Percentiles rank a stretch among this genome's conserved stretches.
These are phyloP conservation scores for Drosophila dunni DNA, from an alignment of 1,140 invertebrate genomes.

Conservation along the genomic window DNA sequence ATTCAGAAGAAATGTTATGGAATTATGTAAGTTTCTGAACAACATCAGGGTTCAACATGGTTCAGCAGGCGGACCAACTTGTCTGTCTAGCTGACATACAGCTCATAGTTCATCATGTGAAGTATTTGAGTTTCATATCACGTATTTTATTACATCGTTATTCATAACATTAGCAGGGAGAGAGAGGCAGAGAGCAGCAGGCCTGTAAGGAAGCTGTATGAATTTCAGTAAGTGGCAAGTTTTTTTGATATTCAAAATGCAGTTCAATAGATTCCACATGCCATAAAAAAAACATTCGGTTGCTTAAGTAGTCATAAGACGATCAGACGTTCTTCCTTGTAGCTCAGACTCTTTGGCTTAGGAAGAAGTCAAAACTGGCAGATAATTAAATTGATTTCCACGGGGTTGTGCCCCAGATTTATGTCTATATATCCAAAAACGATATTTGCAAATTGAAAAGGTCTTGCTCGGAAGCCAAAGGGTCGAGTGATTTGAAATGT, in stretches of 20 bases:
- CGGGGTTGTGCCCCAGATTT: constrained; percentile 51
- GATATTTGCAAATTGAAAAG: constrained; percentile 73
- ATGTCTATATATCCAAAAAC: constrained; percentile 57
- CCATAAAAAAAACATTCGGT: constrained; percentile 79
- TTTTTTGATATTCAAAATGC: constrained; percentile 76
- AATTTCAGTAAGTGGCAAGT: constrained; percentile 49
- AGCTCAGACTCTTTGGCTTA: background rate
- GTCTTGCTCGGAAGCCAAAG: constrained; percentile 2
- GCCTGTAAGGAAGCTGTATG: constrained; percentile 29
- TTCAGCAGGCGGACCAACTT: constrained; percentile 7
- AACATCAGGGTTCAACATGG: constrained; percentile 5
- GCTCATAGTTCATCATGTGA: constrained; percentile 70
- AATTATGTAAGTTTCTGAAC: constrained; percentile 51
- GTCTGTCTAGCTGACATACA: constrained; percentile 36
- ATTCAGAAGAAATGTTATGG: constrained; percentile 66
- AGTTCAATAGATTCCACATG: constrained; percentile 73
- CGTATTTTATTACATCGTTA: constrained; percentile 83
- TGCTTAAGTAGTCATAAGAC: constrained; percentile 58
- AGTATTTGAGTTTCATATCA: constrained; percentile 71
- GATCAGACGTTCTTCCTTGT: background rate
- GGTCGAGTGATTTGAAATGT: constrained; percentile 56
- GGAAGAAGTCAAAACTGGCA: constrained; percentile 11
- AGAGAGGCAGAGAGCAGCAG: background rate
- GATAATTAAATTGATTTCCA: constrained; percentile 79
- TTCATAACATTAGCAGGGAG: constrained; percentile 70